Evolutionary conservation across 2,888 invertebrate genomes (phyloP).

Genomic region (Ptychoptera albimana): DNA sequence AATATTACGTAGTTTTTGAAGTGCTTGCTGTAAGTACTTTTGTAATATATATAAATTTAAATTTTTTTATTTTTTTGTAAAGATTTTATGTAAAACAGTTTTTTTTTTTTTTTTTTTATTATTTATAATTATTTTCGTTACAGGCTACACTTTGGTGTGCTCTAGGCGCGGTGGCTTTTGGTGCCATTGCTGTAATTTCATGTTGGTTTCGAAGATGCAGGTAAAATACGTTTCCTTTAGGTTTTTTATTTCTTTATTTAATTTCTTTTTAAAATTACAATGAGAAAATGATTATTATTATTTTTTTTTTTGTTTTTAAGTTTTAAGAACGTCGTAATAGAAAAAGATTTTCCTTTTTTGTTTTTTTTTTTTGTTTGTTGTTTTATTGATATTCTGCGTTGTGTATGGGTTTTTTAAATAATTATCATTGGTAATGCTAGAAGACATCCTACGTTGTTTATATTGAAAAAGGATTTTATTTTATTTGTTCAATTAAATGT

Average conservation of each 20-base stretch:
- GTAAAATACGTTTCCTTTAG: conserved; percentile 15
- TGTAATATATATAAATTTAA: neutral
- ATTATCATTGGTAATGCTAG: too few species aligned
- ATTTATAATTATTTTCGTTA: conserved; percentile 11
- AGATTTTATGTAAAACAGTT: neutral
- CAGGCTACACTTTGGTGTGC: conserved; percentile 31
- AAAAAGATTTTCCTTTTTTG: neutral
- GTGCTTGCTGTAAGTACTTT: neutral
- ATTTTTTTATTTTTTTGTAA: conserved; percentile 2
- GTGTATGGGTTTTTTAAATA: too few species aligned
- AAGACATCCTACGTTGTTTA: too few species aligned
- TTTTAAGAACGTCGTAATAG: too few species aligned
- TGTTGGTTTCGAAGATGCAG: conserved; percentile 33
- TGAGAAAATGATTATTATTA: neutral
- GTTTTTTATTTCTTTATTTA: neutral
- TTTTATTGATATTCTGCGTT: too few species aligned
- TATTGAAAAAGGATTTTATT: too few species aligned
- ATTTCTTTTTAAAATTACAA: neutral
- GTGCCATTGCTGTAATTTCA: conserved; percentile 29
- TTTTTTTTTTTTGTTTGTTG: too few species aligned
- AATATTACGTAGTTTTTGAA: conserved; percentile 1
- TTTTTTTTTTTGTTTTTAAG: neutral
- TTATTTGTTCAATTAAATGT: too few species aligned
- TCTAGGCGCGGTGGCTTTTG: conserved; percentile 28
- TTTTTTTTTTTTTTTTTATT: too few species aligned